phyloP scores from a whole-genome alignment of 2,888 invertebrate species.

The Morpho deidamia region DNA sequence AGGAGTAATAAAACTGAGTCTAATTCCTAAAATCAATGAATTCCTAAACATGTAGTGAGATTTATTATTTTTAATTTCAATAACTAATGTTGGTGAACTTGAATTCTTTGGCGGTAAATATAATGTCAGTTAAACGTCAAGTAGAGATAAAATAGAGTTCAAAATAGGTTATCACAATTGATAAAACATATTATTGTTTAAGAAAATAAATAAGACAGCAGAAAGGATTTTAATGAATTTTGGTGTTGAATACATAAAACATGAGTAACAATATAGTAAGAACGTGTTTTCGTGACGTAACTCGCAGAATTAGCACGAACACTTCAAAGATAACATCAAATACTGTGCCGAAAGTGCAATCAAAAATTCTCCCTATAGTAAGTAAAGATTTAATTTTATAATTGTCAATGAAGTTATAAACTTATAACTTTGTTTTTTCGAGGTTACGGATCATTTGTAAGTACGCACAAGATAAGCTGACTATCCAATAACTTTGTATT shows the following conservation, averaged over 20 bases:
- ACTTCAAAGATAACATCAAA: slow-evolving; percentile 30
- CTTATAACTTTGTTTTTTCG: not conserved
- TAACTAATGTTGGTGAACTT: slow-evolving; percentile 1
- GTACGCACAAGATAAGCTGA: not conserved
- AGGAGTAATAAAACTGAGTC: no score
- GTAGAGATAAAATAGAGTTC: slow-evolving; percentile 49
- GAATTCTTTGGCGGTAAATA: slow-evolving; percentile 16
- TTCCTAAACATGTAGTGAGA: not conserved
- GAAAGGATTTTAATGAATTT: slow-evolving; percentile 8
- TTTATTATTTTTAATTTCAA: not conserved
- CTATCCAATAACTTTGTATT: no score
- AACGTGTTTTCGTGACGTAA: slow-evolving; percentile 38
- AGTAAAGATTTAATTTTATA: slow-evolving; percentile 18
- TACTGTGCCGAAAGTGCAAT: slow-evolving; percentile 34
- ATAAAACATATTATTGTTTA: slow-evolving; percentile 43
- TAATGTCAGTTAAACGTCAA: slow-evolving; percentile 22
- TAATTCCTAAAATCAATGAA: not conserved
- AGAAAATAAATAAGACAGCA: slow-evolving; percentile 34
- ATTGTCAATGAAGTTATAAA: not conserved
- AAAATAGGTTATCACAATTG: slow-evolving; percentile 65
- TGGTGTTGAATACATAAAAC: slow-evolving; percentile 24
- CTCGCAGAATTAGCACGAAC: slow-evolving; percentile 34
- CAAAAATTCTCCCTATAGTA: slow-evolving; percentile 55
- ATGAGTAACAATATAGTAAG: slow-evolving; percentile 51
- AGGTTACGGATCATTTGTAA: not conserved